Evolutionary conservation across 2,113 vertebrate genomes (phyloP), one percentile per base, ranked within the genome.

Genomic region (Python bivittatus): DNA sequence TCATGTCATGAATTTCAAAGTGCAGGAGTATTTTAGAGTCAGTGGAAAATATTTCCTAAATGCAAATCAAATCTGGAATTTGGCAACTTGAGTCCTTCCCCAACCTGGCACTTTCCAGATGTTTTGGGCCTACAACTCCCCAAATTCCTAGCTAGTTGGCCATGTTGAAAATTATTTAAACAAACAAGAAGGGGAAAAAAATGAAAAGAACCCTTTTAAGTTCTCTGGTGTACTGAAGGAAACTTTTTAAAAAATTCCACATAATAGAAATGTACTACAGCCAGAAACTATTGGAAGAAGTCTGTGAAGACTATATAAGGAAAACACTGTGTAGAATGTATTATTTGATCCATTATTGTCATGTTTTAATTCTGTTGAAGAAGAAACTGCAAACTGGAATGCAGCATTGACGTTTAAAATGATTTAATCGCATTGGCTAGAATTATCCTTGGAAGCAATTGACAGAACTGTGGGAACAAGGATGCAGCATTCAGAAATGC

Each of bases 11-110:
- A 64, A 72, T 79, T 93, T 61, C 79, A 90, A 53, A 58, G 91
- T 95, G 54, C 22, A 92, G 22, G 29, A 84, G 56, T 15, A 93
- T 95, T 95, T 91, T 95, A 92, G 44, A 95, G 84, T 84, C 91
- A 96, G 89, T 87, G 90, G 95, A 89, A 95, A 96, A 84, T 95
- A 83, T 0, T 25, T 95, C 88, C 92, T 68, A 93, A 93, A 90
- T 87, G 92, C 56, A 96, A 94, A 94, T 53, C 29, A 94, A 91
- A 23, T 79, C 33, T 79, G 72, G 72, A 79, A 79, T 79, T 79
- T 42, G 9, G 72, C 72, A 79, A 79, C 33, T 9, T 79, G 72
- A 79, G 38, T 79, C 33, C 17, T 42, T 17, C 72, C 33, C 33
- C 7, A 42, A 42, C 22, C 17, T 79, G 72, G 33, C 72, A 79